Evolutionary conservation across 2,113 vertebrate genomes (phyloP), one percentile per base, ranked within the genome.

Genomic region (Cheilinus undulatus): DNA sequence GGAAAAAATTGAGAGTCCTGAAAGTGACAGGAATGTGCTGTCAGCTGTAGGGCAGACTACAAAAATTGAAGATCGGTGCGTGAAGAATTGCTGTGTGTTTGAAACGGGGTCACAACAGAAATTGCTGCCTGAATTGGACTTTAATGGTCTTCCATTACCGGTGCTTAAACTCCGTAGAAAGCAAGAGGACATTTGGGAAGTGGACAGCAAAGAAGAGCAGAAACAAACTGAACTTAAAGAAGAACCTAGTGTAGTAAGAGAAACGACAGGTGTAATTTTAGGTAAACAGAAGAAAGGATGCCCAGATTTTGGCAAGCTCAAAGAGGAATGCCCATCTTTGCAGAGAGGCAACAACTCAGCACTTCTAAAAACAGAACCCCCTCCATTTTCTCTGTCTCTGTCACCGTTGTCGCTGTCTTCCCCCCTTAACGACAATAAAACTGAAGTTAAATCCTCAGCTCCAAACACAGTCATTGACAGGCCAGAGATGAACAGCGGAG

Each of bases 331-430:
- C 17, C 68, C 61, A 0, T 62, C 86, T 52, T 73, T 80, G 0
- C 83, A 80, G 46, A 81, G 79, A 57, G 24, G 42, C 11, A 82
- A 73, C 60, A 80, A 57, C 66, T 24, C 63, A 0, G 38, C 51
- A 49, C 19, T 52, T 8, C 49, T 66, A 12, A 89, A 89, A 69
- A 74, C 78, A 3, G 92, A 93, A 14, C 68, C 71, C 2, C 91
- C 83, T 0, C 69, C 82, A 2, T 80, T 93, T 42, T 89, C 88
- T 22, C 59, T 94, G 54, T 92, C 93, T 8, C 91, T 94, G 4
- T 94, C 93, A 0, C 90, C 92, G 0, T 76, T 94, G 56, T 92
- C 93, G 4, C 83, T 94, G 46, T 88, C 91, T 1, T 94, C 92
- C 5, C 90, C 92, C 0, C 82, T 86, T 12, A 81, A 64, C 17